These are phyloP conservation scores for Zoanthus solanderi DNA, from an alignment of 92 coral and sea anemone genomes.

Conservation along the genomic window DNA sequence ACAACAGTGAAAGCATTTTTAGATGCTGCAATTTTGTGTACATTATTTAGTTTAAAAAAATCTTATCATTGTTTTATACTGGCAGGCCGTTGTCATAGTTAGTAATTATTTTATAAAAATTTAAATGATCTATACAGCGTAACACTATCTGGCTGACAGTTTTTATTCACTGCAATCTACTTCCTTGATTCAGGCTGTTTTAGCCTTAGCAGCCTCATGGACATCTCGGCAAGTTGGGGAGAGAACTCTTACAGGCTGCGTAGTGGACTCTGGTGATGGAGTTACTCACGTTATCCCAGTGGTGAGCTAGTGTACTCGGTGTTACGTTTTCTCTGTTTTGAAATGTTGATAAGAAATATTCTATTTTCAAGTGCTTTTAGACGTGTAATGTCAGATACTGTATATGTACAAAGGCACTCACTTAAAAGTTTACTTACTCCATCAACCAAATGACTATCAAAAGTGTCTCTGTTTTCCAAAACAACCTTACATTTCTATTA, in stretches of 20 bases:
- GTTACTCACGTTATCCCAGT: conserved; percentile 99
- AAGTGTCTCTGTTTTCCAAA: no score
- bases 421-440: no score
- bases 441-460: no score
- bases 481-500: no score
- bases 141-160: background rate
- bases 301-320: conserved; percentile 55
- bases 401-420: no score
- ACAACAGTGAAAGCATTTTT: no score
- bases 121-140: no score
- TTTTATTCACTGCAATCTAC: background rate
- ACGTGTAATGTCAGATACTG: background rate
- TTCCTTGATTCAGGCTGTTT: conserved; percentile 78
- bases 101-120: no score
- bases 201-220: conserved; percentile 99
- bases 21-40: no score
- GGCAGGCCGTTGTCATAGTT: no score
- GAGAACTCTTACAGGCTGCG: conserved; percentile 96
- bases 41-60: no score
- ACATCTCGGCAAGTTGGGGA: conserved; percentile 99
- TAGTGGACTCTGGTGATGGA: conserved; percentile 99
- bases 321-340: background rate
- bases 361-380: background rate
- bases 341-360: background rate
- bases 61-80: no score